Conservation (phyloP, 2,113 vertebrate species). For the Oryzias celebensis region DNA sequence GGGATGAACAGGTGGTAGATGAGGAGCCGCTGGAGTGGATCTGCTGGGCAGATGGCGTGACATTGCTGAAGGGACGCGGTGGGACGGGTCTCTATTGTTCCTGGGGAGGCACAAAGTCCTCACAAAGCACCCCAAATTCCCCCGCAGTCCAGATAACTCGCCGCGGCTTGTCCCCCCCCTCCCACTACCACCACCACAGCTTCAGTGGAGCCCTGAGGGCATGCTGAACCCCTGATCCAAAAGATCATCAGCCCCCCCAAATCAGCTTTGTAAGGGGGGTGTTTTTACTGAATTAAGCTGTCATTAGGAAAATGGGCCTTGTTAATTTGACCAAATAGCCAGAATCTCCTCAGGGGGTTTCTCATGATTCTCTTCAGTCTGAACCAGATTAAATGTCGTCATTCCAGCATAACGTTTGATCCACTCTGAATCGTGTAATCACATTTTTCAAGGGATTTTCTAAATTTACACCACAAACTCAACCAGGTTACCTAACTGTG, state of each 20-base stretch:
- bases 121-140: constrained; percentile 55
- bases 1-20: constrained; percentile 74
- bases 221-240: constrained; percentile 39
- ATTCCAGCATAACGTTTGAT: constrained; percentile 1
- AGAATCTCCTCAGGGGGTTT: constrained; percentile 21
- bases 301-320: constrained; percentile 63
- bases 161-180: constrained; percentile 2
- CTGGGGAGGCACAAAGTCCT: constrained; percentile 51
- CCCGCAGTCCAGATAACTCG: constrained; percentile 26
- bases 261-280: constrained; percentile 22
- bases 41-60: constrained; percentile 72
- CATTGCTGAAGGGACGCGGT: constrained; percentile 43
- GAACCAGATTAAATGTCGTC: constrained; percentile 26
- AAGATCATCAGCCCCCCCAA: constrained; percentile 44
- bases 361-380: constrained; percentile 15
- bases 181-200: not conserved
- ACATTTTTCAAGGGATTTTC: not conserved
- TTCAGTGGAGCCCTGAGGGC: constrained; percentile 9
- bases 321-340: constrained; percentile 46
- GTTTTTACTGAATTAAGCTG: constrained; percentile 53
- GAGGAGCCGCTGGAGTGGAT: constrained; percentile 59
- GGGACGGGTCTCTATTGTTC: constrained; percentile 64
- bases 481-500: too few species aligned
- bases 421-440: not conserved
- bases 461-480: too few species aligned